A percentile compares a stretch with the other conserved stretches of the same genome.
These are phyloP conservation scores for Trinorchestia longiramus DNA, from an alignment of 1,140 invertebrate genomes.

Conservation along the genomic window DNA sequence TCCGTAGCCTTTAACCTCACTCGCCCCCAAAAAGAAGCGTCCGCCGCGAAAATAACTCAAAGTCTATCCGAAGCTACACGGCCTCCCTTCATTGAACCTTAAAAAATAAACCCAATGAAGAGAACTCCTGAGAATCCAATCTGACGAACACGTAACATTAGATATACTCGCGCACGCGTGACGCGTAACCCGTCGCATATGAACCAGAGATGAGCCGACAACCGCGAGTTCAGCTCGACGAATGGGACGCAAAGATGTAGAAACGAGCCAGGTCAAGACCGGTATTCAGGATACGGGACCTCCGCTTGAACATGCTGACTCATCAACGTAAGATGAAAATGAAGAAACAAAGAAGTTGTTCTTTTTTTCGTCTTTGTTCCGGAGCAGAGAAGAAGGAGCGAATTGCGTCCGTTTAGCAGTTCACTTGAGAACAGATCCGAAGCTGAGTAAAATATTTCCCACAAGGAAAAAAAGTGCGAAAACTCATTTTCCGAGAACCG, in stretches of 20 bases:
- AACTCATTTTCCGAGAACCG: background rate
- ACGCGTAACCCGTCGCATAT: background rate
- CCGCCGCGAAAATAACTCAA: background rate
- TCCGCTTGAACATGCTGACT: conserved; percentile 17
- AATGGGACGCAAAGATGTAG: background rate
- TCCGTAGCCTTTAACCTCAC: background rate
- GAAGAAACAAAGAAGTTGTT: conserved; percentile 18
- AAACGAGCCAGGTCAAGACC: background rate
- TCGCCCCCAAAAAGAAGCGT: background rate
- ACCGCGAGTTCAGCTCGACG: background rate
- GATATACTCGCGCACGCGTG: background rate
- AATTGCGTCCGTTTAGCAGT: conserved; percentile 17
- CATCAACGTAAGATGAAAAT: conserved; percentile 11
- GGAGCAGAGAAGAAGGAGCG: conserved; percentile 12
- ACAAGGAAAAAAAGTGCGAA: background rate
- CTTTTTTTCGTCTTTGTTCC: background rate
- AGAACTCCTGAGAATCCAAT: conserved; percentile 50
- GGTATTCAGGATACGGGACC: conserved; percentile 11
- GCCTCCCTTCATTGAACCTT: background rate
- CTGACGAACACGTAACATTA: conserved; percentile 45
- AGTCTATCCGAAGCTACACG: conserved; percentile 19
- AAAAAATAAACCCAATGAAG: conserved; percentile 14
- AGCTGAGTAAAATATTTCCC: background rate
- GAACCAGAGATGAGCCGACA: conserved; percentile 3
- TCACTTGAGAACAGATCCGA: background rate